Evolutionary conservation across 1,140 invertebrate species (phyloP).

Genomic region (Penaeus chinensis): DNA sequence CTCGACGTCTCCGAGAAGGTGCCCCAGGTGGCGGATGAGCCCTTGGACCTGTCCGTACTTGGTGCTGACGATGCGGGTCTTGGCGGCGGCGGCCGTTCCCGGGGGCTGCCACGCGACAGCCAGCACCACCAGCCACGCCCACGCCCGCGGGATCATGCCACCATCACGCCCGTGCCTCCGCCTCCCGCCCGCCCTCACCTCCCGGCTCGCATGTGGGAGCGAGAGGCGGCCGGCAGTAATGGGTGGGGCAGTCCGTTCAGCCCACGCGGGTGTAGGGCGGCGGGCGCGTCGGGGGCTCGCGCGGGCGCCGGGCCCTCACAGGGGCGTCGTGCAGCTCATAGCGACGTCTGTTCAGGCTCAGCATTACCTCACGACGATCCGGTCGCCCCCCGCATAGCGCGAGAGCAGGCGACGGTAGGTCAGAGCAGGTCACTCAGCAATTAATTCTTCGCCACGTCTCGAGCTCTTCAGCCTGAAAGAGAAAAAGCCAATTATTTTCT

Average conservation of each 20-base stretch:
- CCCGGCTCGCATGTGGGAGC: conserved; percentile 28
- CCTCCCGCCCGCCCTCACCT: conserved; percentile 47
- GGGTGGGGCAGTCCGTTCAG: conserved; percentile 20
- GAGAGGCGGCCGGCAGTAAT: conserved; percentile 37
- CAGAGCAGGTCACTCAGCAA: no score
- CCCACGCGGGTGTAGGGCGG: not conserved
- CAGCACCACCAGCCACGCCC: conserved; percentile 58
- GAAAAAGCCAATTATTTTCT: not conserved
- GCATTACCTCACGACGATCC: conserved; percentile 16
- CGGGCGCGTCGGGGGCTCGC: conserved; percentile 1
- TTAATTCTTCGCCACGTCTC: not conserved
- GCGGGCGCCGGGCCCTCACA: conserved; percentile 29
- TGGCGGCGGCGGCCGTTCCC: conserved; percentile 50
- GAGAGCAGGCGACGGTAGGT: no score
- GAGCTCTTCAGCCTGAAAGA: not conserved
- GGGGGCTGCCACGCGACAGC: conserved; percentile 47
- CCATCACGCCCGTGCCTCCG: conserved; percentile 50
- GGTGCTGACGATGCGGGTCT: conserved; percentile 63
- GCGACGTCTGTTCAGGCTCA: not conserved
- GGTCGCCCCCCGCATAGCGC: not conserved
- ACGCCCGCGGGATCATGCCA: conserved; percentile 56
- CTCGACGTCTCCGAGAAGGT: conserved; percentile 84
- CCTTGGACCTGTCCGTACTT: conserved; percentile 63
- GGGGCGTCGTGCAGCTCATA: not conserved
- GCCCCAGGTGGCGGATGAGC: conserved; percentile 60